Conservation (phyloP, 2,113 vertebrate species). For the Varanus salvator region DNA sequence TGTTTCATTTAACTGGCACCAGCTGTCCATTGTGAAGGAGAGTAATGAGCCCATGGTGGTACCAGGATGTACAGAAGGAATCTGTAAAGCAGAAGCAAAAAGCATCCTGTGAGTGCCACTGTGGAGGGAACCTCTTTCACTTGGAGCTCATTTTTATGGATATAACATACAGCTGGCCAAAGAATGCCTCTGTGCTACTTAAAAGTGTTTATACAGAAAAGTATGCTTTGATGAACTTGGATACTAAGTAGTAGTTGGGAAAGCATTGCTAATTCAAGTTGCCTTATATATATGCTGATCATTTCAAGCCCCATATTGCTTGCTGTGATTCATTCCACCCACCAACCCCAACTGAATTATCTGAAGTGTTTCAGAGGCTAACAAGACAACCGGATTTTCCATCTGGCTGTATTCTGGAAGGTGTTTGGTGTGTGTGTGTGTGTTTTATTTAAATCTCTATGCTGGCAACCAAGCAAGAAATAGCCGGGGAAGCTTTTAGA, state of each 20-base stretch:
- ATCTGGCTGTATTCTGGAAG: background rate
- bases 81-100: constrained; percentile 37
- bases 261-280: constrained; percentile 52
- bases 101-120: constrained; percentile 73
- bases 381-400: background rate
- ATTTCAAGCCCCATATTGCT: constrained; percentile 39
- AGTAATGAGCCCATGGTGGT: constrained; percentile 64
- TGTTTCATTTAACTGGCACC: constrained; percentile 67
- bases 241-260: constrained; percentile 54
- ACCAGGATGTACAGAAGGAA: constrained; percentile 51
- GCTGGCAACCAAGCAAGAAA: constrained; percentile 7
- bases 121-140: constrained; percentile 62
- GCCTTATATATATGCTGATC: constrained; percentile 49
- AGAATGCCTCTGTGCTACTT: constrained; percentile 72
- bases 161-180: constrained; percentile 72
- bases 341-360: constrained; percentile 25
- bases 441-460: background rate
- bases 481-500: background rate
- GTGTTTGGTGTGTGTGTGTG: too few species aligned
- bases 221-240: constrained; percentile 59
- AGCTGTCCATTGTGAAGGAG: constrained; percentile 74
- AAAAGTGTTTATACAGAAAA: constrained; percentile 64
- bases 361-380: constrained; percentile 28
- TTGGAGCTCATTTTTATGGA: constrained; percentile 62
- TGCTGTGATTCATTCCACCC: constrained; percentile 44